Evolutionary conservation across 30 jellyfish, hydroid and myxozoan species (phyloP).

Genomic region (Turritopsis rubra): DNA sequence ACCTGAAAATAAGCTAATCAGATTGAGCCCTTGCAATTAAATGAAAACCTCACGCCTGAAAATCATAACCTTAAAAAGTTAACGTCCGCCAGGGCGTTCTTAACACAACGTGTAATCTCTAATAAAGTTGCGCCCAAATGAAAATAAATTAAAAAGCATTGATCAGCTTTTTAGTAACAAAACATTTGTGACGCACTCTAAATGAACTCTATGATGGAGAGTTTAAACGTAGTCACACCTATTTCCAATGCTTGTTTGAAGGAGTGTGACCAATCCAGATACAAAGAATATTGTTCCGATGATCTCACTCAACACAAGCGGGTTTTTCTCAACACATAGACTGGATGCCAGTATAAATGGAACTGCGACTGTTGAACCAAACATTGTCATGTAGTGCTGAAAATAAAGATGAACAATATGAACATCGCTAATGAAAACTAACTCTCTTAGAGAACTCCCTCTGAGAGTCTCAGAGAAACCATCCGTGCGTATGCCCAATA

Average conservation of each 20-base stretch:
- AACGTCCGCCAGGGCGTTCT: too few species aligned
- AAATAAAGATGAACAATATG: neutral
- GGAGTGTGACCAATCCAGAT: constrained; percentile 76
- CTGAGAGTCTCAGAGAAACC: too few species aligned
- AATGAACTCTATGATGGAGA: neutral
- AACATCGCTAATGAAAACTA: too few species aligned
- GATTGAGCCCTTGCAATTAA: neutral
- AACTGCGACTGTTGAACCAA: constrained; percentile 83
- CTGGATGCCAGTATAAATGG: constrained; percentile 67
- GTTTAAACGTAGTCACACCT: constrained; percentile 22
- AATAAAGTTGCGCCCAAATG: too few species aligned
- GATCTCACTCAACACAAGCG: constrained; percentile 56
- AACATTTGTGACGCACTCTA: too few species aligned
- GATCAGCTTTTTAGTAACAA: too few species aligned
- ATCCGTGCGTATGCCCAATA: too few species aligned
- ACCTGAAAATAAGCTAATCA: constrained; percentile 33
- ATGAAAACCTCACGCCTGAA: too few species aligned
- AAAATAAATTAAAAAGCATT: too few species aligned
- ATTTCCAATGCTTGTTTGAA: constrained; percentile 75
- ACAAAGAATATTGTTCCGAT: constrained; percentile 78
- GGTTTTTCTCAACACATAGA: constrained; percentile 65
- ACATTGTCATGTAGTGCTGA: constrained; percentile 92
- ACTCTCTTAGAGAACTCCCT: too few species aligned
- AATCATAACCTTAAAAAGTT: too few species aligned
- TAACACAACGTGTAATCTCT: too few species aligned